A percentile compares a stretch with the other conserved stretches of the same genome.
These are phyloP conservation scores for Solenopsis invicta DNA, from an alignment of 1,140 invertebrate species.

Conservation along the genomic window DNA sequence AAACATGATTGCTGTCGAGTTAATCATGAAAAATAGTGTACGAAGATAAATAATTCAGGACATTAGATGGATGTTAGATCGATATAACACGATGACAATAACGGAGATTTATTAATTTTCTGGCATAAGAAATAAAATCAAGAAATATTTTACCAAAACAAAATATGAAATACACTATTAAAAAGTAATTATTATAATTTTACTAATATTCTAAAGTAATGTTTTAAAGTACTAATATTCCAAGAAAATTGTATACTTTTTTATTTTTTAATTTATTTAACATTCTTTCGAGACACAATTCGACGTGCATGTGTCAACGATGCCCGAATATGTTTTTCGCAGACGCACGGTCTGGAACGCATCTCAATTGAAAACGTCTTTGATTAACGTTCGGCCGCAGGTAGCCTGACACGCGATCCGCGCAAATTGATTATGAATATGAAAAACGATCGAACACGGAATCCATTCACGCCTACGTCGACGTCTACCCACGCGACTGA, in stretches of 20 bases:
- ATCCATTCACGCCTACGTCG: conserved; percentile 40
- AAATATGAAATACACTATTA: neutral
- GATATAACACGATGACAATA: neutral
- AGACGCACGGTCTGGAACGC: neutral
- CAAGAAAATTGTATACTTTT: neutral
- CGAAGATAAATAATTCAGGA: neutral
- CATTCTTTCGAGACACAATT: neutral
- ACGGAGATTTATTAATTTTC: neutral
- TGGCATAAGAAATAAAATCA: neutral
- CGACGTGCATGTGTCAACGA: neutral
- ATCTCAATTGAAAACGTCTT: conserved; percentile 48
- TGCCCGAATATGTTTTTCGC: conserved; percentile 19
- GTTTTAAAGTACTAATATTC: neutral
- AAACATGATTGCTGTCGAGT: neutral
- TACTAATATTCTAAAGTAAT: too few species aligned
- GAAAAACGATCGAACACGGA: conserved; percentile 46
- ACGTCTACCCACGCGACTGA: conserved; percentile 39
- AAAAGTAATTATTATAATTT: neutral
- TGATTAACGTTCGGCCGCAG: conserved; percentile 30
- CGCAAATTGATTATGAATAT: conserved; percentile 54
- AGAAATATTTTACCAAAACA: neutral
- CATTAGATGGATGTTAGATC: neutral
- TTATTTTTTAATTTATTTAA: neutral
- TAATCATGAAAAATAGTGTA: neutral
- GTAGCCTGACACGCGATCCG: conserved; percentile 38